A percentile compares a stretch with the other conserved stretches of the same genome.
phyloP scores from a whole-genome alignment of 2,888 invertebrate species.

The Mellilla xanthometata region DNA sequence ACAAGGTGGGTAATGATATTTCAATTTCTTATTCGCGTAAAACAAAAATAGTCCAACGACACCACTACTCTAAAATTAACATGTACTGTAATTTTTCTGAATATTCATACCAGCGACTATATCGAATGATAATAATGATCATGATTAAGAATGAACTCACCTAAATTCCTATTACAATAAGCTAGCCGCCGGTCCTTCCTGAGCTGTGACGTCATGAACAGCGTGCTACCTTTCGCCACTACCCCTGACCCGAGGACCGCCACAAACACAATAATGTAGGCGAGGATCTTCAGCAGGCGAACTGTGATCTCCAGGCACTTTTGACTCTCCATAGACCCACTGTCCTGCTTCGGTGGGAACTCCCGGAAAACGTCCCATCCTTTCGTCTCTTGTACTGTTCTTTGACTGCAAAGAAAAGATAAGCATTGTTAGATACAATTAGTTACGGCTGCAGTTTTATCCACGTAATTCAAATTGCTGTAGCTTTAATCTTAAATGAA shows the following conservation, averaged over 20 bases:
- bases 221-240: conserved; percentile 92
- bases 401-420: conserved; percentile 83
- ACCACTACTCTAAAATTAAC: no score
- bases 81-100: no score
- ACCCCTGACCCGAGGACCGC: conserved; percentile 93
- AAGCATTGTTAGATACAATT: no score
- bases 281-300: conserved; percentile 91
- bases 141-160: conserved; percentile 71
- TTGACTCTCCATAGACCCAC: conserved; percentile 94
- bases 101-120: no score
- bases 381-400: conserved; percentile 93
- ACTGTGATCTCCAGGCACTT: conserved; percentile 93
- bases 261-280: conserved; percentile 92
- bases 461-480: no score
- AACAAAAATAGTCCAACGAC: no score
- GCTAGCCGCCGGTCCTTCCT: conserved; percentile 88
- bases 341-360: conserved; percentile 94
- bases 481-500: no score
- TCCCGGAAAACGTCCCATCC: conserved; percentile 98
- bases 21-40: no score
- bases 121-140: no score
- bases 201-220: conserved; percentile 96
- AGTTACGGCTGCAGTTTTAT: no score
- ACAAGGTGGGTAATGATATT: no score
- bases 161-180: conserved; percentile 93